Base-by-base conservation (phyloP, 2,797 vertebrate genomes). In the Scarus forsteni region DNA sequence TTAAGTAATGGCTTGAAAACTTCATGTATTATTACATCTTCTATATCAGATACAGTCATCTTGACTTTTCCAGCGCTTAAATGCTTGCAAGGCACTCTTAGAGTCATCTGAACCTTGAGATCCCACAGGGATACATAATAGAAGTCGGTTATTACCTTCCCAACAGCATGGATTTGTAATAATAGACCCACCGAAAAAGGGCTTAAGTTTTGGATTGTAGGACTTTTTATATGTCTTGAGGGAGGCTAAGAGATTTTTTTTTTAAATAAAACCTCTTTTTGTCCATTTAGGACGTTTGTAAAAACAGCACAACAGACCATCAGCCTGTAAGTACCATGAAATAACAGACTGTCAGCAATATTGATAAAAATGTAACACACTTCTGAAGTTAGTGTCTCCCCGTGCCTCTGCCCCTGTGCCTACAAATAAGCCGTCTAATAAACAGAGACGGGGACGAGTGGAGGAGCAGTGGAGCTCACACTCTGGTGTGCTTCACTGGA, bases 401-500 rank as follows among this genome's bases (percentile, higher is more conserved):
- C 36, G 35, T 65, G 18, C 45, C 36, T 44, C 40, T 72, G 53
- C 43, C 56, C 61, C 35, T 59, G 10, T 65, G 49, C 35, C 52
- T 61, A 70, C 78, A 90, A 85, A 85, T 68, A 81, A 65, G 38
- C 60, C 44, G 10, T 58, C 67, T 76, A 66, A 89, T 91, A 86
- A 87, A 79, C 35, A 52, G 52, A 38, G 66, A 70, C 62, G 63
- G 45, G 56, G 75, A 75, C 38, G 57, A 61, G 79, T 39, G 46
- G 77, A 74, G 63, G 77, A 71, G 80, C 59, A 64, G n/a, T 62
- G 77, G 7, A 3, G 67, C 52, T 70, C 64, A 49, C 57, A 71
- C 68, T 81, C 69, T 36, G 66, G 67, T 75, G 56, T 70, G 88
- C 85, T 87, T 84, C 89, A 89, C 60, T 89, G 80, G 82, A 85